Percentiles rank a stretch among this genome's conserved stretches.
phyloP scores from a whole-genome alignment of 2,888 invertebrate genomes.

The Rhagophthalmus giganteus region DNA sequence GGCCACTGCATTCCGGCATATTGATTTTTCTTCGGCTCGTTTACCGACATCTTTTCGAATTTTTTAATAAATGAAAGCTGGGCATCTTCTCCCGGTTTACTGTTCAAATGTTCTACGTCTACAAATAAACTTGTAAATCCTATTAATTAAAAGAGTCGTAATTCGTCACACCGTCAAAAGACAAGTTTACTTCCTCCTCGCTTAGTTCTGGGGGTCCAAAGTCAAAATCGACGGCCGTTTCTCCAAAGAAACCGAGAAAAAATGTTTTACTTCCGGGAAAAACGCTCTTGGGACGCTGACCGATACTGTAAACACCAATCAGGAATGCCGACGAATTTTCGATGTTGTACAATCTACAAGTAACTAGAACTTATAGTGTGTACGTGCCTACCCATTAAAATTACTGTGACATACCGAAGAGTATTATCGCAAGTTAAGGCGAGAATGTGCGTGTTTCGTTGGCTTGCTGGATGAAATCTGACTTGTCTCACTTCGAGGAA shows the following conservation, averaged over 20 bases:
- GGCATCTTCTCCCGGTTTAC: background rate
- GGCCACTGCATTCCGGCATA: slow-evolving; percentile 62
- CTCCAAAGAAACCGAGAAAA: slow-evolving; percentile 66
- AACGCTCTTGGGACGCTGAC: slow-evolving; percentile 47
- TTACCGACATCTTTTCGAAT: slow-evolving; percentile 1
- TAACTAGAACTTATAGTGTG: too few relatives aligned
- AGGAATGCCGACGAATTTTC: slow-evolving; percentile 41
- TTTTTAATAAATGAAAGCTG: background rate
- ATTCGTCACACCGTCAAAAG: too few relatives aligned
- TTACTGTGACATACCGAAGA: slow-evolving; percentile 73
- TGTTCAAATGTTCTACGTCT: too few relatives aligned
- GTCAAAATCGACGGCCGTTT: slow-evolving; percentile 86
- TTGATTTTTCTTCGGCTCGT: slow-evolving; percentile 1
- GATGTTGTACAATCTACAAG: slow-evolving; percentile 49
- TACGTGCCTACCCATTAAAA: too few relatives aligned
- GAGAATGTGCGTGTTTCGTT: slow-evolving; percentile 72
- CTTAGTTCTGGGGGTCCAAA: slow-evolving; percentile 63
- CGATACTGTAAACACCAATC: slow-evolving; percentile 45
- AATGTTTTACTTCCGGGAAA: slow-evolving; percentile 50
- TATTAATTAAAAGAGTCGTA: too few relatives aligned
- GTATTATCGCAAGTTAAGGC: slow-evolving; percentile 85
- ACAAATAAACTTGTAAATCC: too few relatives aligned
- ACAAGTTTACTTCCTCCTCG: too few relatives aligned
- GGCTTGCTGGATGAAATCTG: slow-evolving; percentile 86
- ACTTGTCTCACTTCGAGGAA: slow-evolving; percentile 73